Base-by-base conservation (phyloP, 1,140 invertebrate species). In the Hestina assimilis region DNA sequence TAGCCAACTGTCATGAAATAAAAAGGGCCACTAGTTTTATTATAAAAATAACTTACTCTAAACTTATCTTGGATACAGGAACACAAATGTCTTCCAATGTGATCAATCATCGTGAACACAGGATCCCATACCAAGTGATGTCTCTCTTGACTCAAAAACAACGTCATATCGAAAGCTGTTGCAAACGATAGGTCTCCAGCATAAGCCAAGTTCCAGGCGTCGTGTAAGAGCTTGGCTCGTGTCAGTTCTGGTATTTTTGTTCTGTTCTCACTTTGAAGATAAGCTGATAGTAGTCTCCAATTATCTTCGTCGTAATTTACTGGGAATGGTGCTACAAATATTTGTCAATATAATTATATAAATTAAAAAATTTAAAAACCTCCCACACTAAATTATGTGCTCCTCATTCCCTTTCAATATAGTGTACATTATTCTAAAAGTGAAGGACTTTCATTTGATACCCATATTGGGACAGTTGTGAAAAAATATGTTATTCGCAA, bases 271-370 rank as follows among this genome's bases (percentile, higher is more conserved):
- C 89, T 87, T 68, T 90, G 89, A 2, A 96, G 78, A 70, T 90
- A 95, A 1, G 91, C 70, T 0, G 92, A 90, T 1, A 96, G 72
- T 59, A 95, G 90, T 58, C 92, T 91, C 95, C 95, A 96, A 71
- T 96, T 96, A n/a, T 90, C 73, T 4, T 79, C 58, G 62, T 96
- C 95, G 72, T 96, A 96, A 68, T 96, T 96, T 0, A 96, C 95
- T 4, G 94, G 92, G 73, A 93, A 96, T 48, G 95, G 94, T 1
- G 93, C 94, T 92, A 72, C 7, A 53, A 57, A 23, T 43, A 9
- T 14, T 11, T 23, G 21, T 14, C 4, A 5, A 29, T 29, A 28
- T 8, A 48, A 29, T 24, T 15, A 23, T 12, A 9, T 45, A 35
- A 54, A 28, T 20, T 11, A 29, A 47, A 46, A 14, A n/a, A n/a